Base-by-base conservation (phyloP, 2,888 invertebrate genomes). In the Pelosia muscerda region DNA sequence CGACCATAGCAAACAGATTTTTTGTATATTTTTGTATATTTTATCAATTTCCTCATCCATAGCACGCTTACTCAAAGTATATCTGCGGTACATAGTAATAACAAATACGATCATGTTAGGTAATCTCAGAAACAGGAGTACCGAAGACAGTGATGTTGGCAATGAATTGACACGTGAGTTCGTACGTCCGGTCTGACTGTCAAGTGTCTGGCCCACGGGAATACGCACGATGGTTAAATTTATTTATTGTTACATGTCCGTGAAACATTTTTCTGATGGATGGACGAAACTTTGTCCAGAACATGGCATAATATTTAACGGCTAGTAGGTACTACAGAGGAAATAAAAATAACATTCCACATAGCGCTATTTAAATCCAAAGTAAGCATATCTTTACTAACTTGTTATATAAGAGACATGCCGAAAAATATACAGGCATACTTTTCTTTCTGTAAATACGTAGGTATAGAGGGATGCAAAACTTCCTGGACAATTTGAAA, bases 71-170 rank as follows among this genome's bases (percentile, higher is more conserved):
- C 38, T 53, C 22, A 22, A 26, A 66, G 1, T 6, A 19, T 26
- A 25, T 19, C n/a, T 10, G 42, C 9, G 5, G 38, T 26, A 8
- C 31, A 19, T 85, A 71, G 84, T 86, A 85, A 73, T 61, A 76
- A 76, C 68, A 73, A 85, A 73, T 61, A 76, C 76, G 67, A 73
- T 73, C 69, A 75, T 73, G 78, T 76, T 78, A 82, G 78, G 84
- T 79, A 83, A 86, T 88, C 87, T 86, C 86, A 86, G 85, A 87
- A 88, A 86, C 81, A 77, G 79, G 87, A 86, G 85, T 81, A 85
- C 84, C 82, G 82, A 76, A 76, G 85, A 86, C 88, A 87, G 83
- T 87, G 90, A 90, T 85, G 88, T 87, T 84, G 86, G 85, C 86
- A 87, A 85, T 86, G 88, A 86, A 84, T 81, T 65, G 79, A 86